Conservation (phyloP, 2,888 invertebrate genomes). For the Gasteruption jaculator region DNA sequence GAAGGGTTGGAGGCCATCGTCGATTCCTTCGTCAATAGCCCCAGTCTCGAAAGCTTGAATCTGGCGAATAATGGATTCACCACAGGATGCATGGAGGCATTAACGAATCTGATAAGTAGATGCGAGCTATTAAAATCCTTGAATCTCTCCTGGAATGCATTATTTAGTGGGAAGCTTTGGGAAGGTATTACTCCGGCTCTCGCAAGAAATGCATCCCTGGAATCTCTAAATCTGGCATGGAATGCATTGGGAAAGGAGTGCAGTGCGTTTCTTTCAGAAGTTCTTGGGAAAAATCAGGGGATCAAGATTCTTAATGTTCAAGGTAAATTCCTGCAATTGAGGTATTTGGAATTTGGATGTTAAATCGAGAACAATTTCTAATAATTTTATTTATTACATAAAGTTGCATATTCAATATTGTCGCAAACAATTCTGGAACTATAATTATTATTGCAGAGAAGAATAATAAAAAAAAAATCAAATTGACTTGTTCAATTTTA, state of each 20-base stretch:
- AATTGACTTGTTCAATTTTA: no score
- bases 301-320: constrained; percentile 32
- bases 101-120: constrained; percentile 48
- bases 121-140: constrained; percentile 51
- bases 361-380: no score
- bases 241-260: constrained; percentile 49
- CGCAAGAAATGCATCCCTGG: constrained; percentile 37
- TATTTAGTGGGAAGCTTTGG: constrained; percentile 48
- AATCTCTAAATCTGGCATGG: constrained; percentile 52
- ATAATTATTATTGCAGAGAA: no score
- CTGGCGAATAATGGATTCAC: constrained; percentile 55
- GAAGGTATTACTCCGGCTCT: constrained; percentile 47
- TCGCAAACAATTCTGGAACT: no score
- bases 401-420: no score
- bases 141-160: constrained; percentile 57
- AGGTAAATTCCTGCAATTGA: no score
- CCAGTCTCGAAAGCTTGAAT: constrained; percentile 47
- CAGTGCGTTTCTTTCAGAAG: constrained; percentile 21
- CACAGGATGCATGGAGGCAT: constrained; percentile 43
- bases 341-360: no score
- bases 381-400: no score
- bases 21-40: constrained; percentile 41
- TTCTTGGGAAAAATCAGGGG: no score
- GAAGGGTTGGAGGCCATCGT: constrained; percentile 47
- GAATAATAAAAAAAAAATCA: no score